Evolutionary conservation across 2,113 vertebrate species (phyloP).

Genomic region (Lucifuga dentata): DNA sequence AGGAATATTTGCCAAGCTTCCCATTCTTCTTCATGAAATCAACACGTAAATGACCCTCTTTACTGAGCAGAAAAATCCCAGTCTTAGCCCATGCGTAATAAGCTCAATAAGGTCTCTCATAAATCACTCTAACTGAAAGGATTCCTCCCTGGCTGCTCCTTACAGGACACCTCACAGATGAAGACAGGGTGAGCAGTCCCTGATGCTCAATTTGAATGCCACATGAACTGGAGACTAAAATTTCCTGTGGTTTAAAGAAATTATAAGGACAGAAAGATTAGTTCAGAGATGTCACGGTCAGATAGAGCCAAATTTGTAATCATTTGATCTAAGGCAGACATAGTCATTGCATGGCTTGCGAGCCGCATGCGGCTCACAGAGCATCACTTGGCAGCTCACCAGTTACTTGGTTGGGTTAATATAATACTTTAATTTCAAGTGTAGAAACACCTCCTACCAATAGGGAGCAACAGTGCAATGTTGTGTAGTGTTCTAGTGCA

Average conservation of each 20-base stretch:
- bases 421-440: too few species aligned
- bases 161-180: slow-evolving; percentile 90
- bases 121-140: slow-evolving; percentile 98
- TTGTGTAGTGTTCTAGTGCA: too few species aligned
- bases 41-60: slow-evolving; percentile 72
- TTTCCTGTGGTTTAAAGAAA: slow-evolving; percentile 63
- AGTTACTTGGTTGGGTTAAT: too few species aligned
- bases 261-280: slow-evolving; percentile 51
- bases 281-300: slow-evolving; percentile 15
- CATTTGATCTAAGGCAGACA: slow-evolving; percentile 48
- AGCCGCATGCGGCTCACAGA: too few species aligned
- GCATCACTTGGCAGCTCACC: too few species aligned
- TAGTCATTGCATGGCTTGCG: too few species aligned
- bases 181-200: slow-evolving; percentile 83
- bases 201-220: slow-evolving; percentile 86
- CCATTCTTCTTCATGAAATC: slow-evolving; percentile 69
- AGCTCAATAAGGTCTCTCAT: slow-evolving; percentile 89
- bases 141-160: slow-evolving; percentile 91
- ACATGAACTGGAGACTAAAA: slow-evolving; percentile 70
- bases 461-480: too few species aligned
- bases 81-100: slow-evolving; percentile 71
- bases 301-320: slow-evolving; percentile 55
- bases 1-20: slow-evolving; percentile 51
- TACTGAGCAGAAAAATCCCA: slow-evolving; percentile 55
- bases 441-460: too few species aligned